Evolutionary conservation across 2,113 vertebrate species (phyloP).

Genomic region (Natator depressus): DNA sequence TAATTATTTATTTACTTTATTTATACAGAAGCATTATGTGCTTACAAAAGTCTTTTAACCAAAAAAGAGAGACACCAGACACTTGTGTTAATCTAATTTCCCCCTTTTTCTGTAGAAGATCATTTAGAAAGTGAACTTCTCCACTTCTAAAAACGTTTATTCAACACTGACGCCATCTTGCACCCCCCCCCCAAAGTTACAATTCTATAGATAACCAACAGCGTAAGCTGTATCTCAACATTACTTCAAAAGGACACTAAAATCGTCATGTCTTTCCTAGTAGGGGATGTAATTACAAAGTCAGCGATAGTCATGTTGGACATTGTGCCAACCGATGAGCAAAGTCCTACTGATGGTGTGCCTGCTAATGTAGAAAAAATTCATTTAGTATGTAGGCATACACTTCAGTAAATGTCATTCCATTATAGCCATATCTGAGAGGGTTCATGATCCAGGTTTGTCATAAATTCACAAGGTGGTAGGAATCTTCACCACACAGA

Average conservation of each 20-base stretch:
- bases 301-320: background rate
- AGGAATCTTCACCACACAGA: background rate
- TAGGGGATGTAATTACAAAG: background rate
- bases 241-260: background rate
- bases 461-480: background rate
- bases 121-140: background rate
- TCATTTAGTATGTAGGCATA: background rate
- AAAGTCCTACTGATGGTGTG: background rate
- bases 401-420: background rate
- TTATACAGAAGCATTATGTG: background rate
- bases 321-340: background rate
- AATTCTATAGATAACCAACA: background rate
- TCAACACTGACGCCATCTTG: background rate
- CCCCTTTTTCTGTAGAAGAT: background rate
- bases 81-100: background rate
- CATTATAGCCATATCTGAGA: background rate
- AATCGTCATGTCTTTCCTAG: background rate
- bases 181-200: background rate
- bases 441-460: background rate
- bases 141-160: background rate
- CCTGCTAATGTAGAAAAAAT: background rate
- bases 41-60: background rate
- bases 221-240: too few relatives aligned
- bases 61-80: background rate
- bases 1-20: background rate